Evolutionary conservation across 2,113 vertebrate species (phyloP).

Genomic region (rabbit (Oryctolagus cuniculus)): mOryCun1.1 NC_091437.1:28789501-28790000

Average conservation of each 20-base stretch:
- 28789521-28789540: background rate
- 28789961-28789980: slow-evolving; percentile 12
- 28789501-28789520: background rate
- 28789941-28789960: slow-evolving; percentile 8
- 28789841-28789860: slow-evolving; percentile 17
- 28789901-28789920: background rate
- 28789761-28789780: background rate
- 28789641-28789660: background rate
- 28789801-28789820: background rate
- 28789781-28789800: background rate
- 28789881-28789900: background rate
- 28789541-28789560: background rate
- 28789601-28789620: slow-evolving; percentile 13
- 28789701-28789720: background rate
- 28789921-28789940: background rate
- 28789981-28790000: background rate
- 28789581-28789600: background rate
- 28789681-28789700: background rate
- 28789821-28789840: background rate
- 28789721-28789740: background rate
- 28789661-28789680: background rate
- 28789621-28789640: background rate
- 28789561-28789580: background rate
- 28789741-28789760: background rate
- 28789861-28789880: background rate